A percentile compares a stretch with the other conserved stretches of the same genome.
phyloP scores from a whole-genome alignment of 1,140 invertebrate species.

The Xylocopa sonorina region DNA sequence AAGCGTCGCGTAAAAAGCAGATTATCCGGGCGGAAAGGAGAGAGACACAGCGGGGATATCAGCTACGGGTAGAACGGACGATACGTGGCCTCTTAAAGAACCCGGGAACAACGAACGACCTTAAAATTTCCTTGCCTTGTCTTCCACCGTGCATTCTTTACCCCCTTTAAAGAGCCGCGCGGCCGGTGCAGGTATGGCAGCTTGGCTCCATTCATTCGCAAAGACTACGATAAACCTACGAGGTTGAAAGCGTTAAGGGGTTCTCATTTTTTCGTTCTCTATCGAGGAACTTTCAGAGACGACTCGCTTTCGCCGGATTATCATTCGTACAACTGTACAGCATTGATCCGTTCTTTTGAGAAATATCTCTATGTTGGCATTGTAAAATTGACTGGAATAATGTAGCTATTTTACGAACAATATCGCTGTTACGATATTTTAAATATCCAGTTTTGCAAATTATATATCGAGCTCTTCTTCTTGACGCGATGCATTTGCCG shows the following conservation, averaged over 20 bases:
- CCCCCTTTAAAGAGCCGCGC: background rate
- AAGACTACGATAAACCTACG: background rate
- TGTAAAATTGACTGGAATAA: too few species aligned
- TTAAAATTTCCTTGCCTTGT: background rate
- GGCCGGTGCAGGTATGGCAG: background rate
- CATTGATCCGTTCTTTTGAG: too few species aligned
- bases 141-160: background rate
- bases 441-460: too few species aligned
- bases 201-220: background rate
- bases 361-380: too few species aligned
- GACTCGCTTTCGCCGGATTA: too few species aligned
- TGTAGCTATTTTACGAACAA: too few species aligned
- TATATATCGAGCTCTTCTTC: too few species aligned
- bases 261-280: background rate
- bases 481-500: too few species aligned
- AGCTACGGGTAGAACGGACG: slow-evolving; percentile 13
- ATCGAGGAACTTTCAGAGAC: background rate
- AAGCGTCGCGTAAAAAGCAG: slow-evolving; percentile 52
- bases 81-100: slow-evolving; percentile 4
- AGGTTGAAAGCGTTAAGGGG: too few species aligned
- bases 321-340: too few species aligned
- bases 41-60: slow-evolving; percentile 37
- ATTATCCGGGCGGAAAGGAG: slow-evolving; percentile 38
- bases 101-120: background rate
- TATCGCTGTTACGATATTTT: too few species aligned